Evolutionary conservation across 2,797 vertebrate species (phyloP), one percentile per base, ranked within the genome.

Genomic region (Heteromormyrus szaboi): DNA sequence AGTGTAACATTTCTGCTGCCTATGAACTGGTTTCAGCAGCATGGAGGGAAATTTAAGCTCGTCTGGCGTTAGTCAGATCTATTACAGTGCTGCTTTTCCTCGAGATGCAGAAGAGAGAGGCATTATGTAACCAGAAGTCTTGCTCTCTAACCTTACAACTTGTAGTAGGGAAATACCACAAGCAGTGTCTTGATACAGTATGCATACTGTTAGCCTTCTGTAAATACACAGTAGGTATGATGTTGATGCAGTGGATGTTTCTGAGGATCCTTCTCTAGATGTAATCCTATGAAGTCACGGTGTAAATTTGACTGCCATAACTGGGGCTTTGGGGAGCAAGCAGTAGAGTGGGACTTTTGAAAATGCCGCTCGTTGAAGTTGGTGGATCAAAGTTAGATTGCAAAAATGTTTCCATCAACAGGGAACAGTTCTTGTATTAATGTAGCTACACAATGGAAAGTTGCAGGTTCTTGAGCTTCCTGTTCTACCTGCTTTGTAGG

Each of bases 1-100:
- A n/a, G 22, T 29, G 0, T 48, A 33, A 86, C 84, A 54, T 54
- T 86, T 29, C 11, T 25, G 51, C n/a, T 17, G 79, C 62, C 56
- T 44, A 1, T 68, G 59, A 25, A 19, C 53, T 48, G 46, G 59
- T 17, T 37, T 93, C 94, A 93, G 91, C 88, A 92, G 89, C 90
- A 91, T 83, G 86, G 91, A 93, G 93, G 90, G 90, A 91, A 94
- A 91, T 91, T 94, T 88, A 90, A 93, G 95, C 93, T 96, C 94
- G 95, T 93, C 93, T 92, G 91, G 94, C 95, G 95, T 96, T 96
- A 95, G 92, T 96, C 95, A 96, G 94, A 93, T 91, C 94, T 90
- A 93, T 96, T 95, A 96, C 90, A 89, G 90, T 86, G 88, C 89
- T 95, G 93, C 92, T 88, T 93, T 86, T 89, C 91, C 91, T 90